Conservation (phyloP, 1,140 invertebrate genomes). For the Wiebesia pumilae region DNA sequence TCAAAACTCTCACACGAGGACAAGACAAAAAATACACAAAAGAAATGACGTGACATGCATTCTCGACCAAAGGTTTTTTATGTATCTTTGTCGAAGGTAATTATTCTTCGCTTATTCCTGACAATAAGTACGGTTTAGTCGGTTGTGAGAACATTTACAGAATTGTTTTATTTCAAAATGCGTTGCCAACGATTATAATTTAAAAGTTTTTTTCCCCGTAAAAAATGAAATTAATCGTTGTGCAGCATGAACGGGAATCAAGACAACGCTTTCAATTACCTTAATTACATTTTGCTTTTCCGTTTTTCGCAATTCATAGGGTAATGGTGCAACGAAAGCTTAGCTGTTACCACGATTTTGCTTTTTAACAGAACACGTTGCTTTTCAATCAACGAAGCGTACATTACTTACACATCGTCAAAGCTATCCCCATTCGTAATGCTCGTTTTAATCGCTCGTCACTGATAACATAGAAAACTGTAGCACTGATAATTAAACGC, state of each 20-base stretch:
- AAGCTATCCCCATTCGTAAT: background rate
- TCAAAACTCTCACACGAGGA: conserved; percentile 36
- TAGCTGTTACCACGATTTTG: background rate
- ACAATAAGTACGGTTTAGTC: background rate
- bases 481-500: background rate
- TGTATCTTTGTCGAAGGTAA: conserved; percentile 31
- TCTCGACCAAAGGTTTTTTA: conserved; percentile 8
- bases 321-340: background rate
- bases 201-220: background rate
- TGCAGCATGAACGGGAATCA: background rate
- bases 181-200: background rate
- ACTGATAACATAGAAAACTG: conserved; percentile 10
- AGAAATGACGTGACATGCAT: conserved; percentile 35
- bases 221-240: background rate
- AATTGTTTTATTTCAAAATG: background rate
- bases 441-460: background rate
- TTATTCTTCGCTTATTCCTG: conserved; percentile 6
- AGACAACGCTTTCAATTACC: background rate
- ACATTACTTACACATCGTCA: background rate
- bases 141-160: conserved; percentile 29
- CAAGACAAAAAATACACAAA: conserved; percentile 36
- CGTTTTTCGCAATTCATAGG: background rate
- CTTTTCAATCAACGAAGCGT: background rate
- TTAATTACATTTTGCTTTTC: background rate
- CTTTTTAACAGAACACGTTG: background rate